Evolutionary conservation across 2,113 vertebrate genomes (phyloP).

Genomic region (Agapornis roseicollis): DNA sequence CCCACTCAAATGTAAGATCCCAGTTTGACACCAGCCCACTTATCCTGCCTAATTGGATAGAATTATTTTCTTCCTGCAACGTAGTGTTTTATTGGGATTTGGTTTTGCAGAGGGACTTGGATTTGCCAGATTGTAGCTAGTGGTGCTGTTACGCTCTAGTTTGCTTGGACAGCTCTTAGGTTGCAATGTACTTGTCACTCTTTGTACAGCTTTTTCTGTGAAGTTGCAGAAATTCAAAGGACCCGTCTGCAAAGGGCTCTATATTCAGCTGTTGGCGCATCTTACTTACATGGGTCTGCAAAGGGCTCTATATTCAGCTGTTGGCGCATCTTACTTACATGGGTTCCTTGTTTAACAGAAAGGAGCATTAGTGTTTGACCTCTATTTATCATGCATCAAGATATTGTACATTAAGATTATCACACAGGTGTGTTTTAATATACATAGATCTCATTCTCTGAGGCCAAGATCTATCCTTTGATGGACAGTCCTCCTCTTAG

Average conservation of each 20-base stretch:
- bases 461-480: background rate
- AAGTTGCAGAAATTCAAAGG: background rate
- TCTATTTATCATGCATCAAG: background rate
- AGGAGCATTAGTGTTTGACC: background rate
- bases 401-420: background rate
- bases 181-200: background rate
- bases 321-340: background rate
- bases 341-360: background rate
- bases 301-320: background rate
- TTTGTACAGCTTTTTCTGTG: background rate
- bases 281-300: background rate
- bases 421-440: background rate
- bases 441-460: background rate
- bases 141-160: background rate
- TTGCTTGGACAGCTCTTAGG: background rate
- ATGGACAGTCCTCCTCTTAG: background rate
- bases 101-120: background rate
- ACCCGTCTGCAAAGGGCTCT: background rate
- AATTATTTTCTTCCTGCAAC: slow-evolving; percentile 39
- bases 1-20: background rate
- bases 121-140: background rate
- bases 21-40: slow-evolving; percentile 21
- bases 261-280: background rate
- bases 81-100: background rate
- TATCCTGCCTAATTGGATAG: slow-evolving; percentile 18